A percentile compares a stretch with the other conserved stretches of the same genome.
Evolutionary conservation across 2,797 vertebrate genomes (phyloP).

Genomic region (Synanceia verrucosa): DNA sequence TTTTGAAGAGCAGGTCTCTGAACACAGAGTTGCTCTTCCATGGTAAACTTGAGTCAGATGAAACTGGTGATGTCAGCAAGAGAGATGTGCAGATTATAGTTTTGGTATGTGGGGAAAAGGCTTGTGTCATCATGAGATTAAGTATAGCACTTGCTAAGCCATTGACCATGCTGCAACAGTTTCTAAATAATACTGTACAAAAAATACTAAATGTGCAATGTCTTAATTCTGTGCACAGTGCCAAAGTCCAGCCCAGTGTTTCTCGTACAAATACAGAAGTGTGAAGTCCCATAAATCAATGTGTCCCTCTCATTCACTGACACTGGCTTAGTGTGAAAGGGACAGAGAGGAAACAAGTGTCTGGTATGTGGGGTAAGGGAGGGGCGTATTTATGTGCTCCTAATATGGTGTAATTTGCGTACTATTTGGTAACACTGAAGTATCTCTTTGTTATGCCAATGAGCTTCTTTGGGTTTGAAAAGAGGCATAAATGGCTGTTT

Average conservation of each 20-base stretch:
- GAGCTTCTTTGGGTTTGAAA: slow-evolving; percentile 52
- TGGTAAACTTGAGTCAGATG: background rate
- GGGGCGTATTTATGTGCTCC: slow-evolving; percentile 41
- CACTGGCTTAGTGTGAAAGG: slow-evolving; percentile 4
- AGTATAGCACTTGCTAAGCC: slow-evolving; percentile 25
- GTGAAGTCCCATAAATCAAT: slow-evolving; percentile 12
- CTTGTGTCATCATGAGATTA: slow-evolving; percentile 16
- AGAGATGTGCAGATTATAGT: slow-evolving; percentile 42
- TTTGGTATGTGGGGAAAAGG: background rate
- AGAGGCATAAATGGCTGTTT: slow-evolving; percentile 76
- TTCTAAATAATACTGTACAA: no score
- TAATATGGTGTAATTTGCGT: slow-evolving; percentile 69
- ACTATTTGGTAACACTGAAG: slow-evolving; percentile 65
- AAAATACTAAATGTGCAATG: no score
- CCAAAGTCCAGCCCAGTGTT: background rate
- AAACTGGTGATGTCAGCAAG: slow-evolving; percentile 37
- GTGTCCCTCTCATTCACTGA: background rate
- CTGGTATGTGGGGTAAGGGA: slow-evolving; percentile 62
- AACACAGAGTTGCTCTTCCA: background rate
- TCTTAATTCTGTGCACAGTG: background rate
- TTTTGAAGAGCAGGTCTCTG: background rate
- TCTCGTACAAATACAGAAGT: background rate
- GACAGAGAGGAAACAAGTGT: slow-evolving; percentile 50
- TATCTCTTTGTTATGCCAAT: slow-evolving; percentile 73
- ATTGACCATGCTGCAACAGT: background rate